Evolutionary conservation across 2,888 invertebrate species (phyloP), one percentile per base, ranked within the genome.

Genomic region (Sylvicola cinctus): DNA sequence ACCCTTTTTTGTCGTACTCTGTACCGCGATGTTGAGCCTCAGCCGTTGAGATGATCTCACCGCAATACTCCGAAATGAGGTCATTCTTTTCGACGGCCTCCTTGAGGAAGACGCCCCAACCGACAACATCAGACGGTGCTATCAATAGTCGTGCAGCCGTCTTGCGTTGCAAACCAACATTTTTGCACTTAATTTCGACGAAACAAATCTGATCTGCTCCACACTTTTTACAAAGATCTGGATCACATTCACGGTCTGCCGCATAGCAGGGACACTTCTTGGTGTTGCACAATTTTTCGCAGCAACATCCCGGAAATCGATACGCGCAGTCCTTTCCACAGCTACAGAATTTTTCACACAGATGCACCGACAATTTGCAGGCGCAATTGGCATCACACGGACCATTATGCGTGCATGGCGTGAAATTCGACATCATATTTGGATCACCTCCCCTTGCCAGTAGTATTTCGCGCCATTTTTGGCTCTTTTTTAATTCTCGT

Each of bases 1-100:
- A 95, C 85, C 91, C 91, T 55, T 93, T 91, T 60, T 93, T 93
- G 62, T 99, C 98, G 58, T 98, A 99, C 5, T 99, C 95, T 63
- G 95, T 95, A 39, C 98, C 98, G 43, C 98, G 70, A 16, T 96
- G 68, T 60, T 99, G 98, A 3, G 96, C 96, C 62, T 99, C 98
- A 54, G 95, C 95, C 60, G 95, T 93, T 3, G 85, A 88, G 47
- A 98, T 96, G 37, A 91, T 87, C 64, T 99, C 98, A 0, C 98
- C 98, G 57, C 96, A 96, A 60, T 99, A 99, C 61, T 99, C 98
- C 0, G 93, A 91, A 43, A 99, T 95, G 55, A 99, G 95, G 62
- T 98, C 96, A 61, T 96, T 95, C 58, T 95, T 95, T 51, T 85
- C 84, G 2, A 88, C 91, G 2, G 84, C 83, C 43, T 87, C 85